Conservation (phyloP, 2,888 invertebrate genomes). For the Orthosia incerta region DNA sequence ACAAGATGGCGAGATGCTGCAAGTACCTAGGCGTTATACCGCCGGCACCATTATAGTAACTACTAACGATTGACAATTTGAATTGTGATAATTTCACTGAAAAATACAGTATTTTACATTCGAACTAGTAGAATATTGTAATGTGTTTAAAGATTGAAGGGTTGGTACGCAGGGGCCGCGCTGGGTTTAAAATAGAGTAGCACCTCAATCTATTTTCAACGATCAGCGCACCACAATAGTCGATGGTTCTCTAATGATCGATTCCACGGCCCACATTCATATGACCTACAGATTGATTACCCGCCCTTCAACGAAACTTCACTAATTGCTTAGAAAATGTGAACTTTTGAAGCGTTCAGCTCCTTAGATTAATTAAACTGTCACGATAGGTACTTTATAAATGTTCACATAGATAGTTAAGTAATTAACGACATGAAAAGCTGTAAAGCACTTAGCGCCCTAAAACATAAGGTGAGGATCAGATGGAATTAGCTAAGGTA, state of each 20-base stretch:
- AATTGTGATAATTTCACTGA: background rate
- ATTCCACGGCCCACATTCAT: conserved; percentile 65
- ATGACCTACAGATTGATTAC: conserved; percentile 65
- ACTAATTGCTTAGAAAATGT: conserved; percentile 59
- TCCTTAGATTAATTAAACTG: conserved; percentile 38
- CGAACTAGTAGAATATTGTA: background rate
- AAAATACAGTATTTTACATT: background rate
- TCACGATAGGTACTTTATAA: conserved; percentile 20
- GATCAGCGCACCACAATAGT: conserved; percentile 55
- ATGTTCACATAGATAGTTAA: conserved; percentile 16
- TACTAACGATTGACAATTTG: conserved; percentile 17
- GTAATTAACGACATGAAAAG: conserved; percentile 35
- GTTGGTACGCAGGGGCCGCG: background rate
- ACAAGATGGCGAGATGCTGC: conserved; percentile 82
- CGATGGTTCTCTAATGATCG: conserved; percentile 59
- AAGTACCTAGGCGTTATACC: conserved; percentile 54
- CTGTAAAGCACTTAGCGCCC: conserved; percentile 23
- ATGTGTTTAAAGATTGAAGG: background rate
- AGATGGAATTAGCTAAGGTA: background rate
- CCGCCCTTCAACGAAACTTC: conserved; percentile 63
- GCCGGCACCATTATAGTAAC: conserved; percentile 38
- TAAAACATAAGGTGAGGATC: conserved; percentile 31
- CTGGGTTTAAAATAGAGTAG: conserved; percentile 36
- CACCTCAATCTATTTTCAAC: conserved; percentile 35
- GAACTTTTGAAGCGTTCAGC: conserved; percentile 47